Percentiles rank a stretch among this genome's conserved stretches.
Conservation (phyloP, 2,113 vertebrate genomes). For the Lampris incognitus region DNA sequence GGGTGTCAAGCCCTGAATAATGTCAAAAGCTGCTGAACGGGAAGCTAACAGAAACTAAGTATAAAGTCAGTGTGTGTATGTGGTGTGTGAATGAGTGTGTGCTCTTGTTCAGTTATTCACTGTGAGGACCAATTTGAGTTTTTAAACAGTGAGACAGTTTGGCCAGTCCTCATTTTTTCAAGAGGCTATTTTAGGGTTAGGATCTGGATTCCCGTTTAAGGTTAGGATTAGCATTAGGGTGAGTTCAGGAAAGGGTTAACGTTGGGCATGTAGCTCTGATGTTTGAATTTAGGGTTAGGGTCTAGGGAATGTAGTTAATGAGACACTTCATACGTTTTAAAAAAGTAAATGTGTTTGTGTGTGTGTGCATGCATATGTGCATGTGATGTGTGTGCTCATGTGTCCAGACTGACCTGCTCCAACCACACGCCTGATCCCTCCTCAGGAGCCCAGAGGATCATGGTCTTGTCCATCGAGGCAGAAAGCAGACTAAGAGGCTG, state of each 20-base stretch:
- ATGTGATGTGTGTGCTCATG: not conserved
- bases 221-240: too few relatives aligned
- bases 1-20: slow-evolving; percentile 33
- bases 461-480: slow-evolving; percentile 97
- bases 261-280: too few relatives aligned
- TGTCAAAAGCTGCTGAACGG: slow-evolving; percentile 48
- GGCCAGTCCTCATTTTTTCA: too few relatives aligned
- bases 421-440: slow-evolving; percentile 94
- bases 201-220: too few relatives aligned
- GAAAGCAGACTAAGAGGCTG: slow-evolving; percentile 91
- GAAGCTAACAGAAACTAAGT: slow-evolving; percentile 18
- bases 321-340: too few relatives aligned
- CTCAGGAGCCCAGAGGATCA: slow-evolving; percentile 97
- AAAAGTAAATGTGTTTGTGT: not conserved
- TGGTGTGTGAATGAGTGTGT: not conserved
- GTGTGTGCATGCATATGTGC: not conserved
- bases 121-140: slow-evolving; percentile 23
- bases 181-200: too few relatives aligned
- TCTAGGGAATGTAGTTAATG: too few relatives aligned
- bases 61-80: slow-evolving; percentile 1
- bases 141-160: not conserved
- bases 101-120: not conserved
- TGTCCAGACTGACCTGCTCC: slow-evolving; percentile 87
- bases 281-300: too few relatives aligned
- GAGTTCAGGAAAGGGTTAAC: too few relatives aligned